A percentile compares a stretch with the other conserved stretches of the same genome.
Conservation (phyloP, 1,140 invertebrate genomes). For the Pantala flavescens region DNA sequence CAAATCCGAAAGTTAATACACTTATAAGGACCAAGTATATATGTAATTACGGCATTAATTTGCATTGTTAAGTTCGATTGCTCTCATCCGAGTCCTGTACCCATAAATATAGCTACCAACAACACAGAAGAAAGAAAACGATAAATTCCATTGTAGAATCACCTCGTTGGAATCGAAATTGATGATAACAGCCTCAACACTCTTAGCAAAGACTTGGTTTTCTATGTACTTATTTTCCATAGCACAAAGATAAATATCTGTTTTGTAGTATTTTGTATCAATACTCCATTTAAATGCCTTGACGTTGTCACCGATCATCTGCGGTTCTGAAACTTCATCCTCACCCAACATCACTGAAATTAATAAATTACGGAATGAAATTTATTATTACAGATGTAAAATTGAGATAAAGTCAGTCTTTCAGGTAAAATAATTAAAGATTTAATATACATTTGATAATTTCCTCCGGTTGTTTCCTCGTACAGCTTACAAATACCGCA, state of each 20-base stretch:
- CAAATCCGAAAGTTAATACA: too few relatives aligned
- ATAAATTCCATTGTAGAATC: conserved; percentile 18
- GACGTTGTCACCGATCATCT: conserved; percentile 33
- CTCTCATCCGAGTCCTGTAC: too few relatives aligned
- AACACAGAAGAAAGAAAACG: too few relatives aligned
- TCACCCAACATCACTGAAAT: conserved; percentile 34
- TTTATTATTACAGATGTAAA: neutral
- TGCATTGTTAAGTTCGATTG: too few relatives aligned
- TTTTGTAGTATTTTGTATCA: conserved; percentile 56
- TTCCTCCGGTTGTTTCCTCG: neutral
- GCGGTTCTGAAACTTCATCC: conserved; percentile 32
- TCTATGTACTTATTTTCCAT: conserved; percentile 37
- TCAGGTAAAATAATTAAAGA: neutral
- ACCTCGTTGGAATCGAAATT: conserved; percentile 46
- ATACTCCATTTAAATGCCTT: conserved; percentile 46
- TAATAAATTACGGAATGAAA: conserved; percentile 19
- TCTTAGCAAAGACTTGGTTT: conserved; percentile 36
- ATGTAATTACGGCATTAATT: too few relatives aligned
- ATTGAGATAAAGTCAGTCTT: neutral
- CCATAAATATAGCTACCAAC: too few relatives aligned
- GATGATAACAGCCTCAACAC: conserved; percentile 47
- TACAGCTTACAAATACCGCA: neutral
- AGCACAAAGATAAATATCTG: conserved; percentile 43
- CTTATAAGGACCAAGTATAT: too few relatives aligned
- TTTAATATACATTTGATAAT: conserved; percentile 3